These are phyloP conservation scores for Haliaeetus leucogaster DNA, from an alignment of 2,113 vertebrate genomes.

Conservation along the genomic window DNA sequence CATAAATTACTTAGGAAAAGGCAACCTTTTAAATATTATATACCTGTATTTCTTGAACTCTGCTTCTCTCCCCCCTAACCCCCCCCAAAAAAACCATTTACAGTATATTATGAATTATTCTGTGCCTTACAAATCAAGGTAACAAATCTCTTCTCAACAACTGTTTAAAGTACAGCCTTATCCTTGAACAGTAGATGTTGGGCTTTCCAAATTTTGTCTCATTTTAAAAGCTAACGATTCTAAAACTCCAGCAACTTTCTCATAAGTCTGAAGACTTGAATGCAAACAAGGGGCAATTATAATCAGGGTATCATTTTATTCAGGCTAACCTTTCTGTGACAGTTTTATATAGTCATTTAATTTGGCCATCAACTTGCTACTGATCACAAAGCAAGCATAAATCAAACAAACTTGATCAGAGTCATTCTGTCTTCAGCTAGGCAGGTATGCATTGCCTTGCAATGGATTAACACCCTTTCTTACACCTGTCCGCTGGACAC, in stretches of 20 bases:
- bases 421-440: not conserved
- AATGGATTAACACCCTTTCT: not conserved
- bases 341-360: not conserved
- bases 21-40: not conserved
- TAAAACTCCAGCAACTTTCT: not conserved
- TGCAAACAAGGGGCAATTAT: not conserved
- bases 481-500: not conserved
- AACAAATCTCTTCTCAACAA: not conserved
- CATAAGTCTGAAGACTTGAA: not conserved
- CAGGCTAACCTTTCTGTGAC: not conserved
- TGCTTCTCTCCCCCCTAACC: not conserved
- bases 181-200: not conserved
- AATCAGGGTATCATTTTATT: not conserved
- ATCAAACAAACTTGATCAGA: not conserved
- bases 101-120: not conserved
- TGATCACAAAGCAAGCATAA: not conserved
- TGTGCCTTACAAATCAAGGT: not conserved
- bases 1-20: not conserved
- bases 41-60: not conserved
- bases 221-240: not conserved
- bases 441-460: not conserved
- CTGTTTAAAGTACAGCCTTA: not conserved
- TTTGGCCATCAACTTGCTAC: not conserved
- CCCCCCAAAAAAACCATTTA: not conserved
- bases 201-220: not conserved